These are phyloP conservation scores for Orthosia gothica DNA, from an alignment of 2,888 invertebrate species.

Conservation along the genomic window DNA sequence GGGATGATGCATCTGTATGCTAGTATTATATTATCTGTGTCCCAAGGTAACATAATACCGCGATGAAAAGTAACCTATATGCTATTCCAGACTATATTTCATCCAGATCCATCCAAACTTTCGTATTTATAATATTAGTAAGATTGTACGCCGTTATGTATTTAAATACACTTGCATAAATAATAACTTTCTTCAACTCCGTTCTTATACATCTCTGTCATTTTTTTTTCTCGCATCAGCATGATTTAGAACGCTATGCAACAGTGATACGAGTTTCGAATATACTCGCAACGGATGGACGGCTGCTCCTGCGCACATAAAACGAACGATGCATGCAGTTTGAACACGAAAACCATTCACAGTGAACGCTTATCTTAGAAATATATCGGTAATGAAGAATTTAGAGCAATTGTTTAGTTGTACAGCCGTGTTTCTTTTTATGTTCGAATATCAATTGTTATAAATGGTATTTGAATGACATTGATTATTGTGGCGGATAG, in stretches of 20 bases:
- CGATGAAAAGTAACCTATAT: too few relatives aligned
- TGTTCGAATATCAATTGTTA: constrained; percentile 49
- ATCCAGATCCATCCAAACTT: too few relatives aligned
- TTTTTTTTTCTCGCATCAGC: constrained; percentile 64
- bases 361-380: constrained; percentile 61
- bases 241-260: constrained; percentile 68
- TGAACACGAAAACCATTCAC: constrained; percentile 64
- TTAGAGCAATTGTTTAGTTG: constrained; percentile 60
- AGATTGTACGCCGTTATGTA: constrained; percentile 24
- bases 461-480: constrained; percentile 48
- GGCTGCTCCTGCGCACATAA: constrained; percentile 73
- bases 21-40: too few relatives aligned
- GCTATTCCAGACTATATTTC: too few relatives aligned
- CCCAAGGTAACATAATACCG: too few relatives aligned
- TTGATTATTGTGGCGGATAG: constrained; percentile 36
- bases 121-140: too few relatives aligned
- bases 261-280: constrained; percentile 70
- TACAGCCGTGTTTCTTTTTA: constrained; percentile 28
- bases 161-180: constrained; percentile 51
- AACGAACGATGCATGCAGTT: constrained; percentile 76
- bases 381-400: constrained; percentile 65
- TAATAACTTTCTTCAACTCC: constrained; percentile 63
- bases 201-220: constrained; percentile 63
- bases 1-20: too few relatives aligned
- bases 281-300: constrained; percentile 71